Conservation (phyloP, 2,888 invertebrate species). For the Melanargia galathea region DNA sequence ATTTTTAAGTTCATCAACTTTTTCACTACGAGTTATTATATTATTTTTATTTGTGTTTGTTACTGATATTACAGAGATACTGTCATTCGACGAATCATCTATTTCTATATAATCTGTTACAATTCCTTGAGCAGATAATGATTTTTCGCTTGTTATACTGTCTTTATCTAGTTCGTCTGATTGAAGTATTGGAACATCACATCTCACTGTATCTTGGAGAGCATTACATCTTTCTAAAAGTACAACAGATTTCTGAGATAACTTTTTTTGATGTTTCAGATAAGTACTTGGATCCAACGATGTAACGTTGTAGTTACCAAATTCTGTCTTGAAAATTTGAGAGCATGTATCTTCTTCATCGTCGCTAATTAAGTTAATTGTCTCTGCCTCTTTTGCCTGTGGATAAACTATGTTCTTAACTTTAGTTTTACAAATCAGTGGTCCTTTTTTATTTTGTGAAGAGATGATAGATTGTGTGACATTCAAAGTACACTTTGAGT, state of each 20-base stretch:
- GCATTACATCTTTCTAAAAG: slow-evolving; percentile 46
- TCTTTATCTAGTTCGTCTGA: not conserved
- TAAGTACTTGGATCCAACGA: slow-evolving; percentile 46
- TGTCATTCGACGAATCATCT: slow-evolving; percentile 61
- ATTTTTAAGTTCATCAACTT: slow-evolving; percentile 21
- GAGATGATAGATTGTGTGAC: slow-evolving; percentile 52
- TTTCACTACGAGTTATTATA: slow-evolving; percentile 14
- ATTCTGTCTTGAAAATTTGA: slow-evolving; percentile 55
- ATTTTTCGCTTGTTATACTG: not conserved
- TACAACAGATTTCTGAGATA: slow-evolving; percentile 58
- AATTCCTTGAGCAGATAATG: slow-evolving; percentile 9
- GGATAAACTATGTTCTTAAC: slow-evolving; percentile 46
- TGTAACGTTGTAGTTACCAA: slow-evolving; percentile 55
- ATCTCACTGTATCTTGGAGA: slow-evolving; percentile 24
- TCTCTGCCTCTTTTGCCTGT: slow-evolving; percentile 49
- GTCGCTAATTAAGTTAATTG: slow-evolving; percentile 69
- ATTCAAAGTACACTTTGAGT: slow-evolving; percentile 57
- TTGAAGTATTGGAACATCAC: not conserved
- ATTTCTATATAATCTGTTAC: slow-evolving; percentile 53
- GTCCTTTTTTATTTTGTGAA: slow-evolving; percentile 41
- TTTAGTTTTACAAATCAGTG: slow-evolving; percentile 44
- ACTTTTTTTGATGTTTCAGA: slow-evolving; percentile 56
- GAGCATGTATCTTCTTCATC: slow-evolving; percentile 55
- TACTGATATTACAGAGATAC: slow-evolving; percentile 22
- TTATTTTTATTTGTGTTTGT: slow-evolving; percentile 13